These are phyloP conservation scores for Amblyraja radiata DNA, from an alignment of 2,797 vertebrate genomes.

Conservation along the genomic window DNA sequence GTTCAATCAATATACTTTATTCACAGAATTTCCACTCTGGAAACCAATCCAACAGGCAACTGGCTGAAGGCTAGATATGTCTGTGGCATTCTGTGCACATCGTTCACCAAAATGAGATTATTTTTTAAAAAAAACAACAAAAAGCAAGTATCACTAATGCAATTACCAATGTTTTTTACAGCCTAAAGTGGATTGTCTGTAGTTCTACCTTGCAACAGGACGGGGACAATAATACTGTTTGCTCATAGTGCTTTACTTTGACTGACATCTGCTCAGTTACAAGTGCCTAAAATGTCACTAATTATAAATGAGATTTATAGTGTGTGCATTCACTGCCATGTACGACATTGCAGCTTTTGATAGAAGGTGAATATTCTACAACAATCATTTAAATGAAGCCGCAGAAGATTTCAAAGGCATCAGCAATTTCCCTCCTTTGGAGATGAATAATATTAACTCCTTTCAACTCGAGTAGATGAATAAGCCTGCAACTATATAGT, in stretches of 20 bases:
- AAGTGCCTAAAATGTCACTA: slow-evolving; percentile 61
- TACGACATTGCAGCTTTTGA: slow-evolving; percentile 26
- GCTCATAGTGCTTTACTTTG: slow-evolving; percentile 57
- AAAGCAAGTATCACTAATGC: slow-evolving; percentile 71
- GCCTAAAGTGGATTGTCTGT: slow-evolving; percentile 67
- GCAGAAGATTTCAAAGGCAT: slow-evolving; percentile 17
- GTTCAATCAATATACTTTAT: slow-evolving; percentile 37
- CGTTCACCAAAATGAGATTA: slow-evolving; percentile 67
- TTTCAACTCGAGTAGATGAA: background rate
- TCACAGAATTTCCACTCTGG: slow-evolving; percentile 37
- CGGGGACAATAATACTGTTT: slow-evolving; percentile 61
- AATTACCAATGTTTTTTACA: slow-evolving; percentile 65
- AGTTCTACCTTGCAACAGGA: slow-evolving; percentile 64
- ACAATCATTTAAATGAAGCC: background rate
- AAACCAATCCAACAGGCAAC: slow-evolving; percentile 29
- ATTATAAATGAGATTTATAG: slow-evolving; percentile 55
- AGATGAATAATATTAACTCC: background rate
- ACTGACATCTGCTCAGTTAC: slow-evolving; percentile 68
- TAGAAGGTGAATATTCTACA: slow-evolving; percentile 34
- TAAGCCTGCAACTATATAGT: background rate
- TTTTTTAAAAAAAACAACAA: slow-evolving; percentile 41
- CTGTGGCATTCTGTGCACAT: slow-evolving; percentile 45
- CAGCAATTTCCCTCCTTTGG: slow-evolving; percentile 9
- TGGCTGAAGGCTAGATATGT: slow-evolving; percentile 24
- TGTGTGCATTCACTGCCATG: slow-evolving; percentile 18